Evolutionary conservation across 2,797 vertebrate genomes (phyloP).

Genomic region (Echeneis naucrates): DNA sequence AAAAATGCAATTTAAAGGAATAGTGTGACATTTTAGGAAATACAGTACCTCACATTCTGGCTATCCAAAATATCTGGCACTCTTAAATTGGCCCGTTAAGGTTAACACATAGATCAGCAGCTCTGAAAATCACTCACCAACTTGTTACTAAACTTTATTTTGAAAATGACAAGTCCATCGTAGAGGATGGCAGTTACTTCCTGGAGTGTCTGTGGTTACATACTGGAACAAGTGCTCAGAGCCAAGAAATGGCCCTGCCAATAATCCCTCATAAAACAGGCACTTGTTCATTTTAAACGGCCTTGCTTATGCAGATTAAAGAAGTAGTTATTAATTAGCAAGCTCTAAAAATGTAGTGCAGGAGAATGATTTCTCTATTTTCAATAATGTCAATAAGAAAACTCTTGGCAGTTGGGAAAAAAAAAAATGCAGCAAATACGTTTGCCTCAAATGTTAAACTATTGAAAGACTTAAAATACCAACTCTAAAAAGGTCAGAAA

Average conservation of each 20-base stretch:
- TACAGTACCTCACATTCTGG: not conserved
- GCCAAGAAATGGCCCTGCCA: not conserved
- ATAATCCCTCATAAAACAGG: conserved; percentile 2
- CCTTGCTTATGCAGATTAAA: not conserved
- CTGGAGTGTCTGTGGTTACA: not conserved
- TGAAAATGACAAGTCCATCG: not conserved
- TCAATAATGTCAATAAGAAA: not conserved
- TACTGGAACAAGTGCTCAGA: conserved; percentile 10
- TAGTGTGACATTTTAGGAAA: not conserved
- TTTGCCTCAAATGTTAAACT: not conserved
- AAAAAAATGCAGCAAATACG: not conserved
- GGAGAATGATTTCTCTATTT: not conserved
- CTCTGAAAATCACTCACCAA: not conserved
- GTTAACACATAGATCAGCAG: not conserved
- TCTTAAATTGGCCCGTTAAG: too few species aligned
- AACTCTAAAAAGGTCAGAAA: not conserved
- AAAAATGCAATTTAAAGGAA: not conserved
- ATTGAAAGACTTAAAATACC: not conserved
- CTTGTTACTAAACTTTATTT: not conserved
- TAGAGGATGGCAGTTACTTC: conserved; percentile 6
- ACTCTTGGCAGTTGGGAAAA: too few species aligned
- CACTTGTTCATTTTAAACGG: not conserved
- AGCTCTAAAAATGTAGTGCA: not conserved
- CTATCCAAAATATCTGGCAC: too few species aligned
- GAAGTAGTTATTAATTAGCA: not conserved